Percentiles rank a stretch among this genome's conserved stretches.
Conservation (phyloP, 1,140 invertebrate species). For the Drosophila lacertosa region DNA sequence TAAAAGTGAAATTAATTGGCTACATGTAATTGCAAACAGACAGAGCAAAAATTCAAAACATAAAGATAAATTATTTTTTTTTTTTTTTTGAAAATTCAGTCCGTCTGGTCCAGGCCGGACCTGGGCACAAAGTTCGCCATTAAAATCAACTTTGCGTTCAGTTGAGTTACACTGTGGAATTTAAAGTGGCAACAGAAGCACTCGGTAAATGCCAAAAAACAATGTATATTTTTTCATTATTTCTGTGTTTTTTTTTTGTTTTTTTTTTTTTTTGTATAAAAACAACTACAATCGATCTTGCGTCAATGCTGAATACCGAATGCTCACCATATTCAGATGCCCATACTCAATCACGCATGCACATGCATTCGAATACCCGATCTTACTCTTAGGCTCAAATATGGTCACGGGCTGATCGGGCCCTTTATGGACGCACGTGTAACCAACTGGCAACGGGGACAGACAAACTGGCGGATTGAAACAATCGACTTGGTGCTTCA, state of each 20-base stretch:
- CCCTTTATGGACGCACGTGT: slow-evolving; percentile 26
- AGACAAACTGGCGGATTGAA: not conserved
- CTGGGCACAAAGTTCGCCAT: slow-evolving; percentile 23
- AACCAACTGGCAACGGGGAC: slow-evolving; percentile 7
- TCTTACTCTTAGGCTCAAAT: slow-evolving; percentile 11
- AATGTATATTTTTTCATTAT: slow-evolving; percentile 28
- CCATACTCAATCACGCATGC: slow-evolving; percentile 17
- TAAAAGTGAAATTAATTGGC: slow-evolving; percentile 78
- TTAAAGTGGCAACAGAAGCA: slow-evolving; percentile 67
- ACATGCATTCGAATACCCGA: slow-evolving; percentile 28
- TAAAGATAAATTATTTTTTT: slow-evolving; percentile 52
- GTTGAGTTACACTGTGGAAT: slow-evolving; percentile 62
- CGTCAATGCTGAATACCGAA: slow-evolving; percentile 28
- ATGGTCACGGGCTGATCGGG: slow-evolving; percentile 9
- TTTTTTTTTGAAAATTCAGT: slow-evolving; percentile 23
- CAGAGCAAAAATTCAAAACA: slow-evolving; percentile 67
- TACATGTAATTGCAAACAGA: slow-evolving; percentile 77
- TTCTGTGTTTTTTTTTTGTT: too few species aligned
- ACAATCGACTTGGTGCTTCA: slow-evolving; percentile 1
- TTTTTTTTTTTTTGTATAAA: slow-evolving; percentile 16
- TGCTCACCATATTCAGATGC: slow-evolving; percentile 7
- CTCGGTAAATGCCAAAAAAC: slow-evolving; percentile 39
- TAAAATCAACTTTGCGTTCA: slow-evolving; percentile 39
- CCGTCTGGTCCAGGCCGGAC: slow-evolving; percentile 10
- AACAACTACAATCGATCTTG: too few species aligned